phyloP scores from a whole-genome alignment of 2,113 vertebrate genomes.

The Odontesthes bonariensis region DNA sequence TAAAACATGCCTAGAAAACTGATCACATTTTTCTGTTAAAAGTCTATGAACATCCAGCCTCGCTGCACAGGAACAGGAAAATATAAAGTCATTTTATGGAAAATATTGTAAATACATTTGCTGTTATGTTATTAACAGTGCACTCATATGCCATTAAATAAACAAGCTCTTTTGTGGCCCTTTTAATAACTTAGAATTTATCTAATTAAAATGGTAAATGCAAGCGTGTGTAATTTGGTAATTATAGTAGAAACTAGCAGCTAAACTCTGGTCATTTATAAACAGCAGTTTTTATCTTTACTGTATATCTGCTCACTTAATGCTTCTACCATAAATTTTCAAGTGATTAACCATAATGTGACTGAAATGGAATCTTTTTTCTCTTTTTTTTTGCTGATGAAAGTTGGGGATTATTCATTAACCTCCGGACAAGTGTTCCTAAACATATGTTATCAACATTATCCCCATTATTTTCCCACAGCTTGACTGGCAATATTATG shows the following conservation, averaged over 20 bases:
- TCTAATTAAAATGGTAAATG: too few relatives aligned
- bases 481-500: constrained; percentile 58
- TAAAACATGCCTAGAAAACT: too few relatives aligned
- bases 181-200: not conserved
- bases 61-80: too few relatives aligned
- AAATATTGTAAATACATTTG: too few relatives aligned
- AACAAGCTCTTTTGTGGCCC: too few relatives aligned
- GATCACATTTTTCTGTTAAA: too few relatives aligned
- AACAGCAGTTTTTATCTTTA: not conserved
- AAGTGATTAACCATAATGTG: constrained; percentile 39
- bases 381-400: constrained; percentile 8
- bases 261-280: not conserved
- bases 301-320: constrained; percentile 16
- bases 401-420: constrained; percentile 64
- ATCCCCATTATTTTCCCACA: constrained; percentile 40
- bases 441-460: constrained; percentile 35
- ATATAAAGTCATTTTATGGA: too few relatives aligned
- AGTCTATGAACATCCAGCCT: too few relatives aligned
- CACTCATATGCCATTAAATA: too few relatives aligned
- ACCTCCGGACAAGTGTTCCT: constrained; percentile 53
- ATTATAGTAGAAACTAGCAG: not conserved
- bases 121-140: too few relatives aligned
- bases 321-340: constrained; percentile 26
- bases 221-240: too few relatives aligned
- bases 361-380: constrained; percentile 37